Evolutionary conservation across 1,140 invertebrate species (phyloP), one percentile per base, ranked within the genome.

Genomic region (Manduca sexta): DNA sequence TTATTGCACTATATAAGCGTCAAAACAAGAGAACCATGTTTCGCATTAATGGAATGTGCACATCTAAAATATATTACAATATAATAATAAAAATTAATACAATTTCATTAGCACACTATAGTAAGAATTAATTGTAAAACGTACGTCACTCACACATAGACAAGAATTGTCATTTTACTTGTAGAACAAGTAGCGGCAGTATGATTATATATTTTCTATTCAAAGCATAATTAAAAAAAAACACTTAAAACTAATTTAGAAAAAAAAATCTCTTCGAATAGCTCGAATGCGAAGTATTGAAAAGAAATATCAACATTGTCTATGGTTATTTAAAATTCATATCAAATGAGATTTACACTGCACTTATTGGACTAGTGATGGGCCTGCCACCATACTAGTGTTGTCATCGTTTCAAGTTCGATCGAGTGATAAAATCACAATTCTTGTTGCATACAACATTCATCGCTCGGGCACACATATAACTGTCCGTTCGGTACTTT

Each of bases 101-200:
- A 63, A 80, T 68, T 80, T 78, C 69, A 84, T 82, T 84, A 84
- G 77, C 81, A 84, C 81, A 74, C 78, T 84, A 82, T 53, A 69
- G 60, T 80, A 81, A 76, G 54, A 74, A 81, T 78, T 81, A 81
- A 80, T 74, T 72, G 62, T 74, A 65, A 73, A 75, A 66, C 67
- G 50, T 72, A 64, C 60, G 41, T 65, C 75, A 64, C 46, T 57
- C 75, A 73, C 41, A 40, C 65, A 55, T 48, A 40, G 30, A 70
- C 68, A 73, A 73, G 60, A 74, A 49, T 71, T 79, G 66, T 72
- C 61, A 76, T 65, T 73, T 74, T 69, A 67, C 61, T 68, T 34
- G 21, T 8, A 26, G 21, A 26, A 26, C 21, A 26, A 26, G 21
- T 8, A 26, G 21, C 21, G 21, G 21, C 21, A 26, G 21, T 26